Evolutionary conservation across 2,888 invertebrate species (phyloP).

Genomic region (Endomychus coccineus): DNA sequence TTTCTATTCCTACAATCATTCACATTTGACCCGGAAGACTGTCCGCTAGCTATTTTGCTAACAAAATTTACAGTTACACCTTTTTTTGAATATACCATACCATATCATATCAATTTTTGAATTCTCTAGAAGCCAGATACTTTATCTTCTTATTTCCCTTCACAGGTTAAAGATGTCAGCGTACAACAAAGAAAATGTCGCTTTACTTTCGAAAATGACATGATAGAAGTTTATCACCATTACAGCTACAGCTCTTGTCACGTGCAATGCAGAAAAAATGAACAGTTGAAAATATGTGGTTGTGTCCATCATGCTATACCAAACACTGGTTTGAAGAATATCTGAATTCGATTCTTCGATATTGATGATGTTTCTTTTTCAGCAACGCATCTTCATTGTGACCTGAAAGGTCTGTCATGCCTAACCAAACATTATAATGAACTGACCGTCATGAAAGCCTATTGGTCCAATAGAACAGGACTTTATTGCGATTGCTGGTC

Average conservation of each 20-base stretch:
- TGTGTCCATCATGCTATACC: conserved; percentile 67
- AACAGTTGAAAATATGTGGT: conserved; percentile 54
- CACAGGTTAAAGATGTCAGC: conserved; percentile 49
- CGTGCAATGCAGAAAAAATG: conserved; percentile 60
- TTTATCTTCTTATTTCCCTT: too few species aligned
- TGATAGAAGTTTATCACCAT: conserved; percentile 53
- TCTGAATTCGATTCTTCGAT: too few species aligned
- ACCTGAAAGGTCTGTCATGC: conserved; percentile 58
- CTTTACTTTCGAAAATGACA: conserved; percentile 58
- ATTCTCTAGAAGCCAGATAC: too few species aligned
- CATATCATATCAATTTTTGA: too few species aligned
- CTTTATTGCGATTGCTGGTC: conserved; percentile 62
- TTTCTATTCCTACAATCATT: too few species aligned
- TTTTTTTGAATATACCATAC: too few species aligned
- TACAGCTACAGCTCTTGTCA: conserved; percentile 70
- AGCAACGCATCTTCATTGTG: conserved; percentile 45
- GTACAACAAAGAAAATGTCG: conserved; percentile 62
- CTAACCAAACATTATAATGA: conserved; percentile 54
- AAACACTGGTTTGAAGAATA: conserved; percentile 45
- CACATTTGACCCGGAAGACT: too few species aligned
- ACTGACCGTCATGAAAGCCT: conserved; percentile 58
- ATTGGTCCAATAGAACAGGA: conserved; percentile 57
- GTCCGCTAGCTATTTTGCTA: too few species aligned
- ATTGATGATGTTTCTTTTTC: too few species aligned
- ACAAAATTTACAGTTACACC: too few species aligned